Percentiles rank a stretch among this genome's conserved stretches.
Conservation (phyloP, 2,113 vertebrate genomes). For the Alligator sinensis region DNA sequence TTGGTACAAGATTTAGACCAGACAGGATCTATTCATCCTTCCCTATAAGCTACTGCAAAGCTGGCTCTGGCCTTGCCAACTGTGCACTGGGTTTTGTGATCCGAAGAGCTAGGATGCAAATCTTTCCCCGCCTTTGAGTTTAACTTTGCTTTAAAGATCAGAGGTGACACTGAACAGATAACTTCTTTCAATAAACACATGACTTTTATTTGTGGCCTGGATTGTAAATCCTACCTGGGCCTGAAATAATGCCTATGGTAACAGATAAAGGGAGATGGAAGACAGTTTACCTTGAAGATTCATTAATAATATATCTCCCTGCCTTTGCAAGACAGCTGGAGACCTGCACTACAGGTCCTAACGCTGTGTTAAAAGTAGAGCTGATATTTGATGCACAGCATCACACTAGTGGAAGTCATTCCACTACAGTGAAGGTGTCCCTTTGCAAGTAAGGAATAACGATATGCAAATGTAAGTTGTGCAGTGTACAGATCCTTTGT, state of each 20-base stretch:
- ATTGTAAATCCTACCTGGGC: background rate
- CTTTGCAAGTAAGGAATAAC: too few relatives aligned
- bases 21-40: background rate
- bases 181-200: background rate
- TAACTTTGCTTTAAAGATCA: background rate
- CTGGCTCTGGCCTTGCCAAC: background rate
- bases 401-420: too few relatives aligned
- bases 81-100: background rate
- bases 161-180: background rate
- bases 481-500: too few relatives aligned
- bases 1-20: background rate
- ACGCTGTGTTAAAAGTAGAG: accelerated
- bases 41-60: background rate
- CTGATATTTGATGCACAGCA: background rate
- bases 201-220: background rate
- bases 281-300: background rate
- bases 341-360: background rate
- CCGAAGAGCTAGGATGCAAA: background rate
- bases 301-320: background rate
- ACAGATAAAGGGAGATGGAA: accelerated
- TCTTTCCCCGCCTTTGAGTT: background rate
- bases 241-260: background rate
- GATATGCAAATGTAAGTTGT: too few relatives aligned
- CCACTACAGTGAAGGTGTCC: too few relatives aligned
- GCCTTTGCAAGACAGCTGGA: background rate